Percentiles rank a stretch among this genome's conserved stretches.
phyloP scores from a whole-genome alignment of 1,140 invertebrate genomes.

The Megalonaias nervosa region DNA sequence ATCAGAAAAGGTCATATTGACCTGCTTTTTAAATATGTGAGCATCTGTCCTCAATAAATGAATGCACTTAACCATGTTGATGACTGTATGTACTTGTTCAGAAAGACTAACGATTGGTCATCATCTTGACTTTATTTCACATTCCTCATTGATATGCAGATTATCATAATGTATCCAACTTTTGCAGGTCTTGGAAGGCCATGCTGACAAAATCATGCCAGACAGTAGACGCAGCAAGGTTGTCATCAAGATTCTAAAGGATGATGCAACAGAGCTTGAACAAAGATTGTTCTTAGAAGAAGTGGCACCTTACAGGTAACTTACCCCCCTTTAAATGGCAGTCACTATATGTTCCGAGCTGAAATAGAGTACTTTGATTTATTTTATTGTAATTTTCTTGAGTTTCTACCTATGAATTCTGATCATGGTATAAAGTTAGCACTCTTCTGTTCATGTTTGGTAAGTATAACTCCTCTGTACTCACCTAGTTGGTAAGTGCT shows the following conservation, averaged over 20 bases:
- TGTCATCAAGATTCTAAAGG: conserved; percentile 81
- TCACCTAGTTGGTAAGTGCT: too few species aligned
- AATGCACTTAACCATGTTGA: too few species aligned
- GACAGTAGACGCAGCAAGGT: conserved; percentile 68
- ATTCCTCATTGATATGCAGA: background rate
- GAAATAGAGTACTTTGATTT: too few species aligned
- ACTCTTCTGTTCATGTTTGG: too few species aligned
- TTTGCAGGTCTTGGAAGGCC: conserved; percentile 80
- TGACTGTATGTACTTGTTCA: background rate
- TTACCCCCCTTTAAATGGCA: background rate
- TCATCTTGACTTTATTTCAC: background rate
- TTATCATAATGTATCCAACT: background rate
- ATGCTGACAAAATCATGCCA: conserved; percentile 75
- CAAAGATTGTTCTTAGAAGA: conserved; percentile 83
- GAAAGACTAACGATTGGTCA: background rate
- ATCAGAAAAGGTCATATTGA: too few species aligned
- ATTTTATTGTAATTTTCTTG: too few species aligned
- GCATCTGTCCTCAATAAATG: too few species aligned
- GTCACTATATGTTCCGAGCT: too few species aligned
- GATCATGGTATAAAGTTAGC: too few species aligned
- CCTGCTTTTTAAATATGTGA: too few species aligned
- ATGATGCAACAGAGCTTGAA: conserved; percentile 80
- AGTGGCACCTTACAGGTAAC: conserved; percentile 76
- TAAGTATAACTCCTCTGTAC: too few species aligned
- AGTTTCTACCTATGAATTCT: too few species aligned